These are phyloP conservation scores for Lacanobia wlatinum DNA, from an alignment of 2,888 invertebrate genomes.

Conservation along the genomic window DNA sequence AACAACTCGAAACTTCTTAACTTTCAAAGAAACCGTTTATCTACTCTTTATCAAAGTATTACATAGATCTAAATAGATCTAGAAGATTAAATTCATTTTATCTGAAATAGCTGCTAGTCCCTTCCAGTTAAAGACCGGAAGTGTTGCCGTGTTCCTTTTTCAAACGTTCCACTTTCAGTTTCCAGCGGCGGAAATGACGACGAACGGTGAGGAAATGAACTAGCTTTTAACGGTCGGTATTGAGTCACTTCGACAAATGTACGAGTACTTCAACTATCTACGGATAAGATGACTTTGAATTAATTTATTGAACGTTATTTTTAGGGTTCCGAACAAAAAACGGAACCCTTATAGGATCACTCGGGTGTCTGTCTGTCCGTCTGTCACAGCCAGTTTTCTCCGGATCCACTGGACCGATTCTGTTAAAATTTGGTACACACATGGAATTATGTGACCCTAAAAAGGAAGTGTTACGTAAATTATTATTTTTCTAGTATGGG, in stretches of 20 bases:
- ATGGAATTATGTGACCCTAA: no score
- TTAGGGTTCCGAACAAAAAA: no score
- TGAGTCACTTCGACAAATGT: slow-evolving; percentile 10
- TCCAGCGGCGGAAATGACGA: slow-evolving; percentile 62
- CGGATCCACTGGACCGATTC: no score
- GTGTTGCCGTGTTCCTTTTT: slow-evolving; percentile 42
- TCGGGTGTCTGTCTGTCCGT: no score
- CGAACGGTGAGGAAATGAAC: slow-evolving; percentile 60
- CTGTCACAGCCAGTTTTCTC: no score
- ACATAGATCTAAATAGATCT: slow-evolving; percentile 1
- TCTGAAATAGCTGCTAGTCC: slow-evolving; percentile 35
- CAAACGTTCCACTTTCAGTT: slow-evolving; percentile 54
- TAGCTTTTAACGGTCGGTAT: slow-evolving; percentile 33
- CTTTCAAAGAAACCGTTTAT: slow-evolving; percentile 10
- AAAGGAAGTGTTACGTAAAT: no score
- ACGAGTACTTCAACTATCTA: slow-evolving; percentile 1
- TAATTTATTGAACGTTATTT: neutral
- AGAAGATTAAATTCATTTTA: slow-evolving; percentile 22
- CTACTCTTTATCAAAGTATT: neutral
- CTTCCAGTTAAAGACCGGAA: slow-evolving; percentile 57
- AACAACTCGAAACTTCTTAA: neutral
- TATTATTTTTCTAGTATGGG: no score
- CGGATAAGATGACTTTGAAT: neutral
- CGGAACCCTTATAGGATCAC: no score
- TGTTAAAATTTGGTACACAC: no score